Evolutionary conservation across 2,888 invertebrate species (phyloP).

Genomic region (Orgyia antiqua): DNA sequence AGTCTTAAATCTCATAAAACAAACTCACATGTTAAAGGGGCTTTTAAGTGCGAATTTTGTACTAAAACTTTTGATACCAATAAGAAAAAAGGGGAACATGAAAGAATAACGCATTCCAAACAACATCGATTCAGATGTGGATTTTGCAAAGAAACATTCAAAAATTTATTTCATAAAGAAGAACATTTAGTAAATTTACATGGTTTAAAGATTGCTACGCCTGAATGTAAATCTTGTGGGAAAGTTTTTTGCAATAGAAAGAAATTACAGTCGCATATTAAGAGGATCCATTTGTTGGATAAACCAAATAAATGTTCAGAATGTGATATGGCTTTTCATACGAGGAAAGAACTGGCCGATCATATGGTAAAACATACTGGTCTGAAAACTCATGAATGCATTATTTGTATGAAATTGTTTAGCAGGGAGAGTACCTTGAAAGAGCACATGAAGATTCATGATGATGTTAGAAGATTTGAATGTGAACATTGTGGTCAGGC

Average conservation of each 20-base stretch:
- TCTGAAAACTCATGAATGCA: conserved; percentile 41
- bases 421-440: conserved; percentile 28
- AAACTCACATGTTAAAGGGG: no score
- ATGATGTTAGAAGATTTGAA: conserved; percentile 30
- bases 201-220: conserved; percentile 28
- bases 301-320: conserved; percentile 19
- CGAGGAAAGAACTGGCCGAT: conserved; percentile 39
- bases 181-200: conserved; percentile 47
- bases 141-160: conserved; percentile 45
- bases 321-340: conserved; percentile 16
- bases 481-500: conserved; percentile 31
- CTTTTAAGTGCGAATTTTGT: conserved; percentile 31
- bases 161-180: conserved; percentile 52
- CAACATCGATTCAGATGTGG: conserved; percentile 34
- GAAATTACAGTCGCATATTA: conserved; percentile 58
- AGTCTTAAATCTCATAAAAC: conserved; percentile 23
- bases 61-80: conserved; percentile 33
- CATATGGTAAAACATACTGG: conserved; percentile 57
- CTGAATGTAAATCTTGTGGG: conserved; percentile 62
- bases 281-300: conserved; percentile 39
- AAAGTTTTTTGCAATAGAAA: conserved; percentile 62
- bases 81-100: conserved; percentile 34
- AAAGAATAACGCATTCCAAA: conserved; percentile 24
- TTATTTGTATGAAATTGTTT: conserved; percentile 45
- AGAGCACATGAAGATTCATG: conserved; percentile 40